phyloP scores from a whole-genome alignment of 2,888 invertebrate genomes.

The Scaptomyza polygonia region DNA sequence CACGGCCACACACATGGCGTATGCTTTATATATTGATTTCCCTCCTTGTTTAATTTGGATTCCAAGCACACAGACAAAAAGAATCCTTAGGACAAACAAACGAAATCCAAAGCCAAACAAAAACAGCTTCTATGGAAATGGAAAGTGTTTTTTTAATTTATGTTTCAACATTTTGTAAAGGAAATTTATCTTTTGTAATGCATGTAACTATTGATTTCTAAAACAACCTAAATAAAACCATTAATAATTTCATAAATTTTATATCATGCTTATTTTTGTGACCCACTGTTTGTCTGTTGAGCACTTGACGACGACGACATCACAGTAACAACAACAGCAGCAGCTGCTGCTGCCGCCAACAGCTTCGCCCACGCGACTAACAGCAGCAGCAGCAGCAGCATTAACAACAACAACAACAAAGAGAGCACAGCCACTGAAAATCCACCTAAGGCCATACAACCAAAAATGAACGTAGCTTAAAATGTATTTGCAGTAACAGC shows the following conservation, averaged over 20 bases:
- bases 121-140: conserved; percentile 17
- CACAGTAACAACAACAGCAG: conserved; percentile 32
- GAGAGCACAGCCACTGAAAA: conserved; percentile 46
- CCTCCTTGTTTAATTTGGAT: conserved; percentile 7
- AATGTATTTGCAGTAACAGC: conserved; percentile 35
- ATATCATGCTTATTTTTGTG: neutral
- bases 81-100: conserved; percentile 47
- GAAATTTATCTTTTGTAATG: conserved; percentile 1
- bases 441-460: conserved; percentile 62
- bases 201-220: too few species aligned
- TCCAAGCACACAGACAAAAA: conserved; percentile 3
- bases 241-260: neutral
- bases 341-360: conserved; percentile 31
- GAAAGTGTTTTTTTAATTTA: neutral
- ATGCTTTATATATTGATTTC: conserved; percentile 62
- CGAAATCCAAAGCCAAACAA: conserved; percentile 13
- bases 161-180: conserved; percentile 6
- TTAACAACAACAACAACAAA: conserved; percentile 26
- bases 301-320: conserved; percentile 35
- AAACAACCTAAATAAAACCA: too few species aligned
- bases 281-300: conserved; percentile 22
- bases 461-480: conserved; percentile 66
- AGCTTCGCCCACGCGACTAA: conserved; percentile 15
- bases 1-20: conserved; percentile 59
- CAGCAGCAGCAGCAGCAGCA: conserved; percentile 36